Base-by-base conservation (phyloP, 2,888 invertebrate species). In the Chrysopilus asiliformis region DNA sequence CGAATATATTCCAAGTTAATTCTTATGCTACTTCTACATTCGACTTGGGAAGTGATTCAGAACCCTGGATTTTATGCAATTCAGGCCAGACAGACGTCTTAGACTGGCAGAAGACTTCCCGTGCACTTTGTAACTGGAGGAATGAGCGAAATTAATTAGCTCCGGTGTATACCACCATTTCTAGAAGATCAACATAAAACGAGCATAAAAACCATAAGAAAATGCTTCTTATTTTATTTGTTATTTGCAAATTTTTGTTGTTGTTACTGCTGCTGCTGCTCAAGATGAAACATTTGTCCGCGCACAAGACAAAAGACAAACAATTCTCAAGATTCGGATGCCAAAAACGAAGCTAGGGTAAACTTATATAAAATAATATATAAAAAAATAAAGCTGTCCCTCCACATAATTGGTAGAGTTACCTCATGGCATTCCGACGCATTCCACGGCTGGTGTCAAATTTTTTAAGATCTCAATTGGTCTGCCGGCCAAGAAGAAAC, bases 381-480 rank as follows among this genome's bases (percentile, higher is more conserved):
- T n/a, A n/a, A n/a, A n/a, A n/a, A n/a, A n/a, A n/a, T n/a, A n/a
- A n/a, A n/a, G n/a, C n/a, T n/a, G n/a, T n/a, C n/a, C 34, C 29
- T 36, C 20, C 19, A 32, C 36, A 40, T 43, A 43, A 43, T 43
- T 43, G 43, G 43, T 38, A 43, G 29, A 34, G 34, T 43, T 31
- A 38, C 36, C 36, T 40, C 38, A 40, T 43, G 40, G 38, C 40
- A 43, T 43, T 38, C 43, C 43, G 34, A 40, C 17, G 40, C 40
- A 43, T 43, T 40, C 26, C 28, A 28, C 19, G 36, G 38, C 30
- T 40, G 43, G 43, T 43, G 43, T 43, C 43, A 43, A 43, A 43
- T 40, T 43, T 42, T 42, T 43, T 43, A 43, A 43, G 40, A 33
- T 43, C 43, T 43, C 43, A 43, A 43, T 43, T 43, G 43, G 42